phyloP scores from a whole-genome alignment of 2,888 invertebrate genomes.

The Spilarctia lutea region DNA sequence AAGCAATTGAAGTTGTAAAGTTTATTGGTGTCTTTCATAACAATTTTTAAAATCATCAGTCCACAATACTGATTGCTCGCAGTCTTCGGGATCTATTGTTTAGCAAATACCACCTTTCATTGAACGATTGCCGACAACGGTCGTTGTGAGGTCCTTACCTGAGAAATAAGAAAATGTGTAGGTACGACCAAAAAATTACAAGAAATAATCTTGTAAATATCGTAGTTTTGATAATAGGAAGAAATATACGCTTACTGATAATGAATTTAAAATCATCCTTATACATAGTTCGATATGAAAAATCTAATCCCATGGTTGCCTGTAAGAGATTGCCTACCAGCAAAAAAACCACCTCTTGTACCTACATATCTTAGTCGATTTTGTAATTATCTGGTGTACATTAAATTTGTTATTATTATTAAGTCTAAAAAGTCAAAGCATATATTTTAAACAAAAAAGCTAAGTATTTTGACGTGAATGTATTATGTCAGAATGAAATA shows the following conservation, averaged over 20 bases:
- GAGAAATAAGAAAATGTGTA: constrained; percentile 38
- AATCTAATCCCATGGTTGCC: neutral
- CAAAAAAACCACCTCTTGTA: no score
- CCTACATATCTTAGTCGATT: no score
- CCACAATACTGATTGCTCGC: constrained; percentile 61
- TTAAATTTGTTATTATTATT: no score
- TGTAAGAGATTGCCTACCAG: no score
- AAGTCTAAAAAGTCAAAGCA: no score
- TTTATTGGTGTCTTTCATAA: constrained; percentile 68
- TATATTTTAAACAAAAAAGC: neutral
- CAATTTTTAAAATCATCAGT: constrained; percentile 60
- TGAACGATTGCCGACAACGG: constrained; percentile 66
- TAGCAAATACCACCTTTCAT: constrained; percentile 60
- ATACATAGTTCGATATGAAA: neutral
- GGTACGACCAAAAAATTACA: constrained; percentile 55
- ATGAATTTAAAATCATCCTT: neutral
- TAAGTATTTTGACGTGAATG: no score
- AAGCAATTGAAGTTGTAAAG: constrained; percentile 72
- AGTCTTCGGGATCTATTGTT: constrained; percentile 60
- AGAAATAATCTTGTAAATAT: neutral
- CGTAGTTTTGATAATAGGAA: neutral
- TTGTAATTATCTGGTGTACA: no score
- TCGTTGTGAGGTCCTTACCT: constrained; percentile 64
- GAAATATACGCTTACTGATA: neutral
- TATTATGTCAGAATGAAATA: no score